phyloP scores from a whole-genome alignment of 1,140 invertebrate species.

The Bacillus rossius region DNA sequence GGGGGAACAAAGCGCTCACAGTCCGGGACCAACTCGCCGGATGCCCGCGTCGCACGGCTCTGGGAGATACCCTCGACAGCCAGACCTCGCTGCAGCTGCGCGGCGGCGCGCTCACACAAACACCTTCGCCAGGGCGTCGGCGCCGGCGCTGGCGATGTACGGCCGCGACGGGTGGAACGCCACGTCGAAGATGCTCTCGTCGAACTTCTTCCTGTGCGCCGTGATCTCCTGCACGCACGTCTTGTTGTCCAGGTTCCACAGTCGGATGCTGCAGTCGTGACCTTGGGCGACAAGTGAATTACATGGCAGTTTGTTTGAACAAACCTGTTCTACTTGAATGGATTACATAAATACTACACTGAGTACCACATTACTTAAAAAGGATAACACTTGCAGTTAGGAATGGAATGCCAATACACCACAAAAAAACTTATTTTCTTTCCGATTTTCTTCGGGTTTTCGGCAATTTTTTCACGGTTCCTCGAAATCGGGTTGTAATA shows the following conservation, averaged over 20 bases:
- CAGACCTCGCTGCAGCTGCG: too few species aligned
- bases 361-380: too few species aligned
- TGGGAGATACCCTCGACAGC: too few species aligned
- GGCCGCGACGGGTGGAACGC: constrained; percentile 98
- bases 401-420: neutral
- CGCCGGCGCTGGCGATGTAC: constrained; percentile 97
- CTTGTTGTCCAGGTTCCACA: constrained; percentile 99
- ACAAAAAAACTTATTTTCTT: neutral
- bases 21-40: too few species aligned
- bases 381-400: neutral
- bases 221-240: constrained; percentile 99
- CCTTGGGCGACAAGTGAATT: constrained; percentile 46
- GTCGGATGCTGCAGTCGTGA: constrained; percentile 97
- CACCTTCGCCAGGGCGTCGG: constrained; percentile 97
- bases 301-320: neutral
- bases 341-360: too few species aligned
- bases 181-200: constrained; percentile 98
- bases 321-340: too few species aligned
- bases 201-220: constrained; percentile 98
- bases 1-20: too few species aligned
- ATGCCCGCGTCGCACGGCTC: too few species aligned
- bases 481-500: too few species aligned
- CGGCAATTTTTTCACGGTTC: too few species aligned
- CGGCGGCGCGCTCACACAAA: constrained; percentile 59
- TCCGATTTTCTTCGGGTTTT: too few species aligned